Conservation (phyloP, 1,140 invertebrate genomes). For the Atta colombica region DNA sequence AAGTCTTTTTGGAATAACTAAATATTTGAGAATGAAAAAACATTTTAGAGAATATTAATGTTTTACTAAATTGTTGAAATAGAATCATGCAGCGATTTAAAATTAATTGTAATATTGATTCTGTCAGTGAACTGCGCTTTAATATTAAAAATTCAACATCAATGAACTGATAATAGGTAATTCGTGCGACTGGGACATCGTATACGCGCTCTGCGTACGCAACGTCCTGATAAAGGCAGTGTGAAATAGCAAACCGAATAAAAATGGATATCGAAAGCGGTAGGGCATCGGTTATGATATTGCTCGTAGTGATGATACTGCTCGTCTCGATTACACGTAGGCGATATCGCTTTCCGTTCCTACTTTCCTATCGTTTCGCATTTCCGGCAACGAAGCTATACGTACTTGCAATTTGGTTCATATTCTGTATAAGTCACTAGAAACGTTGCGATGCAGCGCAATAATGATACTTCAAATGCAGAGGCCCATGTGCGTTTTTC, state of each 20-base stretch:
- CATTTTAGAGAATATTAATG: neutral
- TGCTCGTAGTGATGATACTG: neutral
- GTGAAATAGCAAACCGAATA: conserved; percentile 29
- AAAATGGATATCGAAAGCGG: neutral
- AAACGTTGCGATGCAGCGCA: conserved; percentile 43
- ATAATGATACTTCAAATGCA: conserved; percentile 51
- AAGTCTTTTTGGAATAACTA: neutral
- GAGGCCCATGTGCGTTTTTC: conserved; percentile 71
- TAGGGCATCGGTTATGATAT: neutral
- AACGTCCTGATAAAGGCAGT: conserved; percentile 35
- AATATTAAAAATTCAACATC: neutral
- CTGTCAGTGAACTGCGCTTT: neutral
- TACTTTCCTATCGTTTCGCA: conserved; percentile 1
- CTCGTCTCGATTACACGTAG: conserved; percentile 3
- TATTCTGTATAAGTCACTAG: conserved; percentile 31
- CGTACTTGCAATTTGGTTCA: conserved; percentile 66
- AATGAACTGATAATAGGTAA: neutral
- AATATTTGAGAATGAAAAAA: neutral
- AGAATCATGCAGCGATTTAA: neutral
- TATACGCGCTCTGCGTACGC: conserved; percentile 15
- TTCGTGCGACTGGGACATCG: neutral
- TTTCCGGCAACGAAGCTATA: neutral
- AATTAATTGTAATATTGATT: neutral
- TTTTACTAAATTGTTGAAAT: neutral
- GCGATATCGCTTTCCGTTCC: neutral